These are phyloP conservation scores for Pyrocephalus nanus DNA, from an alignment of 2,797 vertebrate genomes.

Conservation along the genomic window DNA sequence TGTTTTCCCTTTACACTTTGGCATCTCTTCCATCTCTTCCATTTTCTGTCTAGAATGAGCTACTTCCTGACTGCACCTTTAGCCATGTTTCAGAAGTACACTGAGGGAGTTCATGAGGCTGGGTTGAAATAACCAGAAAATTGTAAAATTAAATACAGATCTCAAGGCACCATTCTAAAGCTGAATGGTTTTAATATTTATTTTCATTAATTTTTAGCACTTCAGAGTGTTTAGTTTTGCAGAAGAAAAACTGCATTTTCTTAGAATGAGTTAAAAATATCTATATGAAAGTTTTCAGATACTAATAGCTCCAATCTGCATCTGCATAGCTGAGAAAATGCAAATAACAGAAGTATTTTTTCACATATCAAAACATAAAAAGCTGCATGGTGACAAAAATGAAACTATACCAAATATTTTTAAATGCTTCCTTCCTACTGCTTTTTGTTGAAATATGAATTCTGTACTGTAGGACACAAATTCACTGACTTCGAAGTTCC, in stretches of 20 bases:
- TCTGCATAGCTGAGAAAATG: neutral
- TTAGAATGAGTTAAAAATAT: neutral
- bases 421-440: neutral
- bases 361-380: neutral
- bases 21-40: neutral
- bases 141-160: neutral
- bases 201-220: neutral
- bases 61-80: neutral
- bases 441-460: neutral
- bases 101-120: neutral
- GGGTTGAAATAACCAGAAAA: neutral
- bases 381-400: neutral
- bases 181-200: neutral
- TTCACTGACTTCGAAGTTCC: neutral
- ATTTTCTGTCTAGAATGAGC: neutral
- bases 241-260: neutral
- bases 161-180: neutral
- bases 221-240: neutral
- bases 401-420: neutral
- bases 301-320: neutral
- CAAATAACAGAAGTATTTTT: neutral
- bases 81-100: accelerated
- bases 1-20: neutral
- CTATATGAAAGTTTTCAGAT: neutral
- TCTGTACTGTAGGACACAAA: neutral